Percentiles rank a stretch among this genome's conserved stretches.
These are phyloP conservation scores for Drosophila testacea DNA, from an alignment of 2,888 invertebrate genomes.

Conservation along the genomic window DNA sequence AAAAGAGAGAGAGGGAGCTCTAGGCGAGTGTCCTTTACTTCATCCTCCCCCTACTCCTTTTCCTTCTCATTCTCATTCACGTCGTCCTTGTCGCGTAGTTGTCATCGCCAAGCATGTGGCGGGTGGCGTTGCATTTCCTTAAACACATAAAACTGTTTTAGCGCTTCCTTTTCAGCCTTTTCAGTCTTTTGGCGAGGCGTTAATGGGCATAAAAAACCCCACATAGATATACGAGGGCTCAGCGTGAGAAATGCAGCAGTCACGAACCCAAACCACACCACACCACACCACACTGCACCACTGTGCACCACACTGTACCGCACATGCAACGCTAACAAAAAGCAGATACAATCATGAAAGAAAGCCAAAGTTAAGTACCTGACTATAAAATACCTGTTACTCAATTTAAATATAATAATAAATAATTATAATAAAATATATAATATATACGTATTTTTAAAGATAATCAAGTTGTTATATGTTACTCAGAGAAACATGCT, in stretches of 20 bases:
- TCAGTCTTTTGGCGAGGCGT: slow-evolving; percentile 60
- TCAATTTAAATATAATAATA: too few relatives aligned
- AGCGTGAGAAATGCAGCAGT: slow-evolving; percentile 67
- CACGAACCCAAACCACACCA: slow-evolving; percentile 44
- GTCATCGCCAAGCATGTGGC: slow-evolving; percentile 59
- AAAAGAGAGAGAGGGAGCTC: neutral
- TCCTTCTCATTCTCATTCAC: slow-evolving; percentile 1
- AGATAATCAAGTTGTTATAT: too few relatives aligned
- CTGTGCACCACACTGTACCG: slow-evolving; percentile 9
- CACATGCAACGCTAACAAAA: slow-evolving; percentile 56
- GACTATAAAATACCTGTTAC: too few relatives aligned
- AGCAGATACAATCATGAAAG: slow-evolving; percentile 48
- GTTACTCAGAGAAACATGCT: too few relatives aligned
- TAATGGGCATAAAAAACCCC: slow-evolving; percentile 66
- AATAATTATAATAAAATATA: too few relatives aligned
- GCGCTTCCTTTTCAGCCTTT: slow-evolving; percentile 69
- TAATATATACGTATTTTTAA: too few relatives aligned
- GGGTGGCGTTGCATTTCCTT: slow-evolving; percentile 63
- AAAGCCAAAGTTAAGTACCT: too few relatives aligned
- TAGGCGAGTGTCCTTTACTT: neutral
- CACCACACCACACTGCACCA: neutral
- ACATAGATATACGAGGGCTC: slow-evolving; percentile 53
- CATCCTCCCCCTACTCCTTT: too few relatives aligned
- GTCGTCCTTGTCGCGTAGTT: slow-evolving; percentile 54
- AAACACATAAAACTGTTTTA: slow-evolving; percentile 75